Evolutionary conservation across 2,888 invertebrate species (phyloP).

Genomic region (Philonicus albiceps): DNA sequence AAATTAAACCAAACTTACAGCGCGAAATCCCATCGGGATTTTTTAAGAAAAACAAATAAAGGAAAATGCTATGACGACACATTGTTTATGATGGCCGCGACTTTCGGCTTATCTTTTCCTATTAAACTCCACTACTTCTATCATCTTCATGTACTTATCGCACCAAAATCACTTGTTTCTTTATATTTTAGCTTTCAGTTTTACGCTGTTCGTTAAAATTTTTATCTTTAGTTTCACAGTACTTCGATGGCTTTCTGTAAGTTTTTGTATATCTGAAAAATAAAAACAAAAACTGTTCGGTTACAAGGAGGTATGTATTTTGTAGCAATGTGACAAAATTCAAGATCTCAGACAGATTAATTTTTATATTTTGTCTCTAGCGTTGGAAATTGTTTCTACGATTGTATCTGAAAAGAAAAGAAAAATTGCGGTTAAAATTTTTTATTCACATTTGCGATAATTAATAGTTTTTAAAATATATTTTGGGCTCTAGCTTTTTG

Average conservation of each 20-base stretch:
- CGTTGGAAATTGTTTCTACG: not conserved
- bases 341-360: not conserved
- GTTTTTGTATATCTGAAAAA: not conserved
- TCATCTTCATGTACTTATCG: not conserved
- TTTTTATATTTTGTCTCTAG: not conserved
- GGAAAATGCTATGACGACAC: conserved; percentile 45
- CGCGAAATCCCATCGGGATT: conserved; percentile 39
- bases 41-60: conserved; percentile 46
- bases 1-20: conserved; percentile 19
- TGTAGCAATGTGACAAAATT: not conserved
- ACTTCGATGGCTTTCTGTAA: not conserved
- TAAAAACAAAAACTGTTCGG: not conserved
- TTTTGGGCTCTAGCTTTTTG: too few species aligned
- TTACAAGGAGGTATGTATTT: not conserved
- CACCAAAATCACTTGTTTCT: not conserved
- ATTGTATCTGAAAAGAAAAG: not conserved
- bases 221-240: not conserved
- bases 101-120: not conserved
- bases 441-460: too few species aligned
- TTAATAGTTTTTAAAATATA: too few species aligned
- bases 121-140: not conserved
- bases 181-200: not conserved
- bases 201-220: not conserved
- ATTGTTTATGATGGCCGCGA: conserved; percentile 18
- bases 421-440: not conserved